Conservation (phyloP, 30 jellyfish, hydroid and myxozoan species). For the Sanderia malayensis region DNA sequence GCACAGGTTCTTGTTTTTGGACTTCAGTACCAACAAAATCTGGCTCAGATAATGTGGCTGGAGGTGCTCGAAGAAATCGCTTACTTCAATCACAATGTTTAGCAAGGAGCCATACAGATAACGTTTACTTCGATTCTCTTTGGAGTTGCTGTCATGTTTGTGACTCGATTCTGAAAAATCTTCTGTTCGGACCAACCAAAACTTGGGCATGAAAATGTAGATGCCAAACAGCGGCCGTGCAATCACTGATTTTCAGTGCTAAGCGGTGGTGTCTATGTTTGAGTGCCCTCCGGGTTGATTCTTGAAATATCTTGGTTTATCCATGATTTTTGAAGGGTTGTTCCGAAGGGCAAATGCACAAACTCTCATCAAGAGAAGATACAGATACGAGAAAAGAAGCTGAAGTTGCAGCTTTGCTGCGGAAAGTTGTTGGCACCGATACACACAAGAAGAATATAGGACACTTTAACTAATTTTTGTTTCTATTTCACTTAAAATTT, state of each 20-base stretch:
- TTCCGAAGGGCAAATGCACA: constrained; percentile 41
- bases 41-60: not conserved
- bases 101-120: constrained; percentile 60
- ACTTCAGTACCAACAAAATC: constrained; percentile 6
- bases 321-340: constrained; percentile 43
- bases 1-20: no score
- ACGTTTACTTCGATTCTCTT: constrained; percentile 60
- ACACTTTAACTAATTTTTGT: no score
- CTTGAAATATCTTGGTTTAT: constrained; percentile 29
- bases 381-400: no score
- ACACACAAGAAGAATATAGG: no score
- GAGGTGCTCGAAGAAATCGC: constrained; percentile 33
- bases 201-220: constrained; percentile 54
- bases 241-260: constrained; percentile 54
- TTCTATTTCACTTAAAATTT: no score
- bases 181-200: constrained; percentile 5
- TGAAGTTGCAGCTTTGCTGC: no score
- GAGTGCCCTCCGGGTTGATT: constrained; percentile 63
- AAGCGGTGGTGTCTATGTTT: constrained; percentile 67
- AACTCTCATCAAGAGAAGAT: no score
- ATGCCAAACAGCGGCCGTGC: constrained; percentile 72
- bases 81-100: constrained; percentile 54
- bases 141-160: constrained; percentile 60
- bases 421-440: no score
- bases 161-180: constrained; percentile 51